phyloP scores from a whole-genome alignment of 2,113 vertebrate species.

The Ciconia maguari region DNA sequence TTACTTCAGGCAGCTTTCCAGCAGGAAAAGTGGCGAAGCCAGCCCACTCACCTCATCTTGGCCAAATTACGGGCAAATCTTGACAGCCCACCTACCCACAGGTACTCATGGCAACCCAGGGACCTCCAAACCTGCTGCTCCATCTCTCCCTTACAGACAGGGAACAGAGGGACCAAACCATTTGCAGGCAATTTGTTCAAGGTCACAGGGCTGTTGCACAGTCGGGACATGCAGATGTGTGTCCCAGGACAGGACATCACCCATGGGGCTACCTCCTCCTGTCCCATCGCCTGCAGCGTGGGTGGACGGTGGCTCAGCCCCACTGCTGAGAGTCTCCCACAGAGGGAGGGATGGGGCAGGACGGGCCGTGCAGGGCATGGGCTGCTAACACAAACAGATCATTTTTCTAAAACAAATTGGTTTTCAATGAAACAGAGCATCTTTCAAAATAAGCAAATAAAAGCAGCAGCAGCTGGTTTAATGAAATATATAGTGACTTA shows the following conservation, averaged over 20 bases:
- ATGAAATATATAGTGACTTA: conserved; percentile 58
- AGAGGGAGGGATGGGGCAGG: not conserved
- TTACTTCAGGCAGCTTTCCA: not conserved
- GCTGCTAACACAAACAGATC: not conserved
- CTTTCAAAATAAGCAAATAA: conserved; percentile 40
- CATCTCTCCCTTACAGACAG: not conserved
- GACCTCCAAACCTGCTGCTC: not conserved
- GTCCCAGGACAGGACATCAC: not conserved
- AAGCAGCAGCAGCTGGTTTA: conserved; percentile 52
- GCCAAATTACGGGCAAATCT: not conserved
- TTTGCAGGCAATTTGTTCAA: not conserved
- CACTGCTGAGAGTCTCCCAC: not conserved
- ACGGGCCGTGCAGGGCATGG: fast-evolving
- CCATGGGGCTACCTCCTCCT: not conserved
- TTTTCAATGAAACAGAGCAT: not conserved
- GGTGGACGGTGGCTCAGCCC: not conserved
- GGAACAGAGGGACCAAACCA: not conserved
- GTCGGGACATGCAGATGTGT: not conserved
- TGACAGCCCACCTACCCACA: not conserved
- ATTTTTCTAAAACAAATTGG: conserved; percentile 7
- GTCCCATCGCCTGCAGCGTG: not conserved
- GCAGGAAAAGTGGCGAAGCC: not conserved
- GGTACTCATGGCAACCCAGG: not conserved
- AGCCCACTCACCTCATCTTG: not conserved
- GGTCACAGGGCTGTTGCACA: not conserved